Conservation (phyloP, 2,888 invertebrate genomes). For the Himalopsyche anomala region DNA sequence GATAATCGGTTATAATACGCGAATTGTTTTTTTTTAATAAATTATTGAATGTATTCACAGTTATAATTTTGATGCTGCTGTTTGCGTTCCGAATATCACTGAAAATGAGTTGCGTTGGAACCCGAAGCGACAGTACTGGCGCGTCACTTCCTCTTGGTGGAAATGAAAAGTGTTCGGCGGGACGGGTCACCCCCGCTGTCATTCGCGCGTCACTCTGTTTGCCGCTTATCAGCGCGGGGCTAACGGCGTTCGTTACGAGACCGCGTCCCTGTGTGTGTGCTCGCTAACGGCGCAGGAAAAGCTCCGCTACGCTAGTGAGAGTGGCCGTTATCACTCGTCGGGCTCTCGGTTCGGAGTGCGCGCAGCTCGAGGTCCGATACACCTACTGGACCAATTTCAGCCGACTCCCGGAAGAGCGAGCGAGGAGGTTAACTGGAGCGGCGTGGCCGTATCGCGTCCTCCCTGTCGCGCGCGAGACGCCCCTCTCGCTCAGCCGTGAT, state of each 20-base stretch:
- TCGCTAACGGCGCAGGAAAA: constrained; percentile 53
- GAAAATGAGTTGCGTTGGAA: constrained; percentile 18
- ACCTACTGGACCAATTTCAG: constrained; percentile 65
- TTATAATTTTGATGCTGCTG: background rate
- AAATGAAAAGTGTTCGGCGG: constrained; percentile 53
- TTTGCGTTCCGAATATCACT: background rate
- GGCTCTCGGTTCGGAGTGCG: constrained; percentile 54
- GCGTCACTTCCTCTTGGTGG: constrained; percentile 44
- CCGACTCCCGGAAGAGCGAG: constrained; percentile 65
- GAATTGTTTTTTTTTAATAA: background rate
- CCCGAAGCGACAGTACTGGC: background rate
- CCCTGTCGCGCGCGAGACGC: constrained; percentile 60
- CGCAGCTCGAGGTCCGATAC: constrained; percentile 63
- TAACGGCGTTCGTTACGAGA: constrained; percentile 50
- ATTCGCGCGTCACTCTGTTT: constrained; percentile 56
- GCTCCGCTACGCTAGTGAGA: constrained; percentile 63
- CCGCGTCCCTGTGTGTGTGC: constrained; percentile 45
- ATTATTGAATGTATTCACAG: background rate
- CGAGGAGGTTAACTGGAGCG: constrained; percentile 65
- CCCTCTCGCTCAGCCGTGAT: constrained; percentile 57
- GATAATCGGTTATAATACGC: background rate
- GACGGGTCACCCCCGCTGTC: constrained; percentile 57
- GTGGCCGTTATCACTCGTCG: constrained; percentile 62
- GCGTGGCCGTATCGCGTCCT: constrained; percentile 60
- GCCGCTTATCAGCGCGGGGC: constrained; percentile 23